Conservation (phyloP, 2,888 invertebrate species). For the Ormyrus rosae region DNA sequence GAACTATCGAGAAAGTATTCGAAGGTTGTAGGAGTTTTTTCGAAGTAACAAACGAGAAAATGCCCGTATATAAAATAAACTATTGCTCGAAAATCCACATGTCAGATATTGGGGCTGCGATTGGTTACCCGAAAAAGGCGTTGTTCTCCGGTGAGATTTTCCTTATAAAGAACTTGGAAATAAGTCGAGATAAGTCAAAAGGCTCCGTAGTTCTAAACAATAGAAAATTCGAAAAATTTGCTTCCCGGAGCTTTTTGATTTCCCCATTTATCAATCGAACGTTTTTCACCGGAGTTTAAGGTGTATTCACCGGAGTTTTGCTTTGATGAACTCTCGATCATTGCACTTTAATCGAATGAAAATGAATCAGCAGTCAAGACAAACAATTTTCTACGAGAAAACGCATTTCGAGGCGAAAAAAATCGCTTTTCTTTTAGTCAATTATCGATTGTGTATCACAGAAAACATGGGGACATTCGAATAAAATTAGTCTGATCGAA, state of each 20-base stretch:
- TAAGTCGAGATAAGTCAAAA: conserved; percentile 31
- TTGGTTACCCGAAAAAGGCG: conserved; percentile 21
- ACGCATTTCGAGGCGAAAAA: neutral
- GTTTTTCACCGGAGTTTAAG: neutral
- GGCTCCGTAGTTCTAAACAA: conserved; percentile 18
- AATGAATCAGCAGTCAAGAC: neutral
- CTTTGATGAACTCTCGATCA: conserved; percentile 5
- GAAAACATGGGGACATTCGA: neutral
- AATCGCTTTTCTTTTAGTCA: neutral
- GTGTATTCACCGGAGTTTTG: conserved; percentile 21
- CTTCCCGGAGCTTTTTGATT: conserved; percentile 35
- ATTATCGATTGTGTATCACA: conserved; percentile 35
- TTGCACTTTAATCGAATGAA: neutral
- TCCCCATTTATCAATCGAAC: conserved; percentile 26
- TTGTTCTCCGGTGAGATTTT: conserved; percentile 25
- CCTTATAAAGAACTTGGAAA: conserved; percentile 13
- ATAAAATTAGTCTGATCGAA: neutral
- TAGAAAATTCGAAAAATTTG: conserved; percentile 25
- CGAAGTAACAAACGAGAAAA: neutral
- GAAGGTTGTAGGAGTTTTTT: neutral
- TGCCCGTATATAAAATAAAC: neutral
- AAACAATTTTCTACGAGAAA: neutral
- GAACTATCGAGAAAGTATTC: neutral
- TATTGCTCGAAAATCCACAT: conserved; percentile 44
- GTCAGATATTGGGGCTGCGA: conserved; percentile 22